Base-by-base conservation (phyloP, 2,888 invertebrate species). In the Drosophila mimica region DNA sequence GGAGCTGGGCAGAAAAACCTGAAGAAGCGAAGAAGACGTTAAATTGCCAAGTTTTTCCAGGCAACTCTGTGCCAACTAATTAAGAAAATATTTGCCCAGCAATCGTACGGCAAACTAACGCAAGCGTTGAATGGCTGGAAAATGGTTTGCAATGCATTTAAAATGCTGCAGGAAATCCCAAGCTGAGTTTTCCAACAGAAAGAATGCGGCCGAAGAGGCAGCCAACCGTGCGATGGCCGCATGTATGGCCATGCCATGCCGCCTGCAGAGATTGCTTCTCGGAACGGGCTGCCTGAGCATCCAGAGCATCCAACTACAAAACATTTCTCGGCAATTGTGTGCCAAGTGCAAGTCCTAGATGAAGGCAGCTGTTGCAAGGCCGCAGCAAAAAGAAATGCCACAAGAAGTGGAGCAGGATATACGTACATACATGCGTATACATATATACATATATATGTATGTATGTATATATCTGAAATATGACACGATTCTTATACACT, bases 31-130 rank as follows among this genome's bases (percentile, higher is more conserved):
- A 25, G 43, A 54, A 36, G 13, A 43, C 36, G 38, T 51, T 36
- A 54, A 65, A 59, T 57, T 52, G 43, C 54, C 56, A 67, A 71
- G 81, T 66, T 80, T 76, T 46, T 69, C 40, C 65, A 71, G 38
- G 34, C 63, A 49, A 63, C 60, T 38, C 64, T 60, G 63, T 60
- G 76, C 74, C 83, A 86, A 90, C 88, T 85, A 89, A 85, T 85
- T 85, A 85, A 88, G 89, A 85, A 85, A 85, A 90, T 85, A 90
- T 85, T 85, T 85, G 78, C 78, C 53, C 70, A 86, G 88, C 89
- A 69, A 70, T 83, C 70, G 80, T 68, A 82, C 58, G 79, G 65
- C 62, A 60, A 79, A 51, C 61, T 49, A 76, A 61, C 49, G 28
- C 49, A 49, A 52, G 34, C 66, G 60, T 31, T 40, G 72, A 51